Conservation (phyloP, 2,113 vertebrate genomes). For the Chiloscyllium plagiosum region DNA sequence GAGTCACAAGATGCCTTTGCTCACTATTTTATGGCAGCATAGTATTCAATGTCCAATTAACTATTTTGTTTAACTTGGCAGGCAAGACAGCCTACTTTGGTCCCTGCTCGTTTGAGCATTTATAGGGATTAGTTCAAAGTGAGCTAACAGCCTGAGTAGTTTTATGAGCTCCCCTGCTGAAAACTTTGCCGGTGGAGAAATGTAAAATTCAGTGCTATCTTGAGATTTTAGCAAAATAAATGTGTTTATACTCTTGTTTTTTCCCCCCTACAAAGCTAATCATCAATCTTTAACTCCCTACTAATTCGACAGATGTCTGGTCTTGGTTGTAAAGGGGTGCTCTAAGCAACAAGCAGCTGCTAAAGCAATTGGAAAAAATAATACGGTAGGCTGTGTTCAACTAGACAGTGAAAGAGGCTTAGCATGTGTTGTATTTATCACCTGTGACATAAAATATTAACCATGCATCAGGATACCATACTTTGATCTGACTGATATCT, state of each 20-base stretch:
- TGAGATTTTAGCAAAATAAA: background rate
- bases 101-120: too few species aligned
- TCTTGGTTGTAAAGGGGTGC: conserved; percentile 72
- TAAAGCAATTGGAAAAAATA: conserved; percentile 73
- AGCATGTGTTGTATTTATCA: conserved; percentile 56
- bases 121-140: too few species aligned
- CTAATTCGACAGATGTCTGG: conserved; percentile 77
- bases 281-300: conserved; percentile 77
- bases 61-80: too few species aligned
- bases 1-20: too few species aligned
- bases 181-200: too few species aligned
- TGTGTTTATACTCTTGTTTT: conserved; percentile 43
- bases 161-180: too few species aligned
- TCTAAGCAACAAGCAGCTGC: conserved; percentile 60
- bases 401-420: conserved; percentile 60
- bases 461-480: background rate
- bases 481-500: background rate
- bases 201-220: background rate
- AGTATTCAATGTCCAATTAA: too few species aligned
- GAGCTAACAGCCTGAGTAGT: too few species aligned
- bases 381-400: conserved; percentile 75
- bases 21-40: too few species aligned
- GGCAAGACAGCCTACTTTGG: too few species aligned
- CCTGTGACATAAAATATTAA: background rate
- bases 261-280: conserved; percentile 53